A percentile compares a stretch with the other conserved stretches of the same genome.
Conservation (phyloP, 2,888 invertebrate species). For the Abscondita cerata region DNA sequence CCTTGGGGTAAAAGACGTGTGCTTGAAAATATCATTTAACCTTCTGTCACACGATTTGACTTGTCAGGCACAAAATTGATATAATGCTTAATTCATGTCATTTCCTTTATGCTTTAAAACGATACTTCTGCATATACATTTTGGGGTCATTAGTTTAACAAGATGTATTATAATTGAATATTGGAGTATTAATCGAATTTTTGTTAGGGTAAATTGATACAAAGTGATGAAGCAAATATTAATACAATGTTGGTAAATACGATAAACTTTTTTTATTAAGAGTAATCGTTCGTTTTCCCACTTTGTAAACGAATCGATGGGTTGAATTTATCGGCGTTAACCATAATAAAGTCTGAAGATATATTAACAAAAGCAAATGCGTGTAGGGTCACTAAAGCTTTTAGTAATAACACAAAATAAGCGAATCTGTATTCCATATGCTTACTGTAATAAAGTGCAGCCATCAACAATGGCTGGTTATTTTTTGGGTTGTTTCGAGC, state of each 20-base stretch:
- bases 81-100: conserved; percentile 59
- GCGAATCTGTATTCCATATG: conserved; percentile 55
- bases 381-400: conserved; percentile 31
- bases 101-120: conserved; percentile 39
- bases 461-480: conserved; percentile 56
- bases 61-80: conserved; percentile 59
- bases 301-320: conserved; percentile 1
- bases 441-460: conserved; percentile 52
- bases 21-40: conserved; percentile 49
- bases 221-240: not conserved
- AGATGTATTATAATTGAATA: conserved; percentile 6
- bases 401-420: conserved; percentile 39
- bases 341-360: conserved; percentile 27
- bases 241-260: not conserved
- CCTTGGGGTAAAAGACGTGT: conserved; percentile 30
- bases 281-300: not conserved
- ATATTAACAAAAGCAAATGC: conserved; percentile 42
- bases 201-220: not conserved
- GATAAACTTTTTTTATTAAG: not conserved
- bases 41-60: conserved; percentile 58
- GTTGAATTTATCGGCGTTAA: conserved; percentile 21
- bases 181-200: conserved; percentile 4
- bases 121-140: conserved; percentile 55
- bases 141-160: conserved; percentile 4
- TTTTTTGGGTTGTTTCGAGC: conserved; percentile 54